Conservation (phyloP, 2,888 invertebrate species). For the Colostygia pectinataria region DNA sequence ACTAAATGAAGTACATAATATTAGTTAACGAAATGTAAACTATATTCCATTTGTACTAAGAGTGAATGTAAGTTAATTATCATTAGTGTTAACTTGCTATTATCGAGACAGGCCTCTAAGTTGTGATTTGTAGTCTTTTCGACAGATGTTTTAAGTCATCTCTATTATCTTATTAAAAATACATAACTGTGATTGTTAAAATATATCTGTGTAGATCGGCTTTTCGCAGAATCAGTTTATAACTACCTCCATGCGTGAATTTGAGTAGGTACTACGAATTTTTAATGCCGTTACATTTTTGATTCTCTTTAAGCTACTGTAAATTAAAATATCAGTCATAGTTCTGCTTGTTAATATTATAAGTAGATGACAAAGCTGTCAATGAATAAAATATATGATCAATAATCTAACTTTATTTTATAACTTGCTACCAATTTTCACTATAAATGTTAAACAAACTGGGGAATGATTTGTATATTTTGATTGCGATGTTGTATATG, state of each 20-base stretch:
- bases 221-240: conserved; percentile 56
- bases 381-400: conserved; percentile 20
- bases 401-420: conserved; percentile 12
- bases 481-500: conserved; percentile 17
- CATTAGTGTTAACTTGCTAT: conserved; percentile 60
- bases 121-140: conserved; percentile 77
- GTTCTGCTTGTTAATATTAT: conserved; percentile 10
- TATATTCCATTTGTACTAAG: conserved; percentile 73
- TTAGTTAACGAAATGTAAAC: conserved; percentile 68
- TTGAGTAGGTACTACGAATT: conserved; percentile 38
- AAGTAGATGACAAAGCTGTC: conserved; percentile 11
- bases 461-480: conserved; percentile 27
- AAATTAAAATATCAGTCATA: conserved; percentile 9
- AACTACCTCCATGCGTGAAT: conserved; percentile 60
- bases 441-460: conserved; percentile 9
- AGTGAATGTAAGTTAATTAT: conserved; percentile 71
- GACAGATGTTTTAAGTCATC: conserved; percentile 65
- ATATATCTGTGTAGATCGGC: conserved; percentile 52
- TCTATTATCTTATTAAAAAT: conserved; percentile 59
- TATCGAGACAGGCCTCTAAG: conserved; percentile 65
- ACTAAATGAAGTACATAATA: conserved; percentile 74
- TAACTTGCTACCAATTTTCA: conserved; percentile 28
- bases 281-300: conserved; percentile 39
- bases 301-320: conserved; percentile 37
- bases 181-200: conserved; percentile 65